Base-by-base conservation (phyloP, 2,797 vertebrate species). In the Schizopygopsis malacanthus region DNA sequence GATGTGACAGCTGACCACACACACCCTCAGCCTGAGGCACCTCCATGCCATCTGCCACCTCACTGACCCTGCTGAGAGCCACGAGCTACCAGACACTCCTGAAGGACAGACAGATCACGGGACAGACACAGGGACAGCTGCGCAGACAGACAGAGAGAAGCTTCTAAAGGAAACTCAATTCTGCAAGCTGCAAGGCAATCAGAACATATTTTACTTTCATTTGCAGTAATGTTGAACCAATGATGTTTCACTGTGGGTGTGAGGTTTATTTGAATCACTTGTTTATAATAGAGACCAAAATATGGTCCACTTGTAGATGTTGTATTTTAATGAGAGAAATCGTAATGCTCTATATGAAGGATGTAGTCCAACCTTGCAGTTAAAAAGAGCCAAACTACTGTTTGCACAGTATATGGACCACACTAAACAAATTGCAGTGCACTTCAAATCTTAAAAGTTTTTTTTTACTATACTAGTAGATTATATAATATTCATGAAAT, bases 1-100 rank as follows among this genome's bases (percentile, higher is more conserved):
- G 84, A 87, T 81, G 77, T 87, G 84, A 87, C 85, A 89, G 84
- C 83, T 81, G 86, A 89, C 84, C 67, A 54, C 81, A 88, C 33
- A 63, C 85, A 86, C 85, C 59, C 82, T 65, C 45, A 78, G 72
- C 79, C 81, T 61, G 76, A 47, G 52, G 85, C 72, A 81, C 72
- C 63, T 54, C 50, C 61, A 75, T 2, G 67, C 88, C 88, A 89
- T 89, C 88, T 89, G 88, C 86, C 82, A 63, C 47, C 72, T 76
- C 59, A 70, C 59, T 73, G 84, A 86, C 84, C 86, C 88, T 76
- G 79, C 88, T 89, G 88, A 71, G 84, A 86, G 37, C 85, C 83
- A 84, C 50, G 16, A 70, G 75, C 63, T 28, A 77, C 59, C 75
- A 84, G 75, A 84, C 63, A 84, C 47, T 83, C 71, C 59, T 83